Percentiles rank a stretch among this genome's conserved stretches.
Conservation (phyloP, 2,888 invertebrate genomes). For the Tridacna crocea region DNA sequence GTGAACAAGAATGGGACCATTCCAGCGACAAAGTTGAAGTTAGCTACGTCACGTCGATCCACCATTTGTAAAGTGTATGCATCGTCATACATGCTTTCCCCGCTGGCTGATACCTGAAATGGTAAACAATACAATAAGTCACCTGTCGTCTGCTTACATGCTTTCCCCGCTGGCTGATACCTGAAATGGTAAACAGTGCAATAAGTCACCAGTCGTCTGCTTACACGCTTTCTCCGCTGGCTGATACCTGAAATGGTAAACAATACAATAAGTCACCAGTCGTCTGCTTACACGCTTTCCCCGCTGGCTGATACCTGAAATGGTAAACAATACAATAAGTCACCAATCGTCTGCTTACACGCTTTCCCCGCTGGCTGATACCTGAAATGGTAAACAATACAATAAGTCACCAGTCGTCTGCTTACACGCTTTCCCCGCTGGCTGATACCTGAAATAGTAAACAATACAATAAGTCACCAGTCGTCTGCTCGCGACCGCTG, state of each 20-base stretch:
- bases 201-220: slow-evolving; percentile 74
- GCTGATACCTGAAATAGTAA: slow-evolving; percentile 80
- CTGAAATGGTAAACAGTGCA: slow-evolving; percentile 53
- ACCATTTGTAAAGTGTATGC: slow-evolving; percentile 83
- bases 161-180: slow-evolving; percentile 83
- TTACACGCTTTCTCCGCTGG: slow-evolving; percentile 82
- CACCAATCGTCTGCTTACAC: slow-evolving; percentile 80
- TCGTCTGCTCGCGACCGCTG: too few relatives aligned
- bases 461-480: too few relatives aligned
- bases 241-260: slow-evolving; percentile 75
- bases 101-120: slow-evolving; percentile 80
- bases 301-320: slow-evolving; percentile 81
- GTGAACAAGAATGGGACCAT: slow-evolving; percentile 83
- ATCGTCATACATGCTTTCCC: slow-evolving; percentile 83
- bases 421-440: slow-evolving; percentile 82
- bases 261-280: not conserved
- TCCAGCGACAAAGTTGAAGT: slow-evolving; percentile 83
- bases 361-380: slow-evolving; percentile 82
- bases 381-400: too few relatives aligned
- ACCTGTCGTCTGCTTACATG: slow-evolving; percentile 81
- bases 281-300: slow-evolving; percentile 83
- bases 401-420: slow-evolving; percentile 79
- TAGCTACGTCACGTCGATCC: slow-evolving; percentile 71
- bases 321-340: not conserved
- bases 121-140: not conserved